A percentile compares a stretch with the other conserved stretches of the same genome.
phyloP scores from a whole-genome alignment of 2,888 invertebrate genomes.

The Torymus tubicola region DNA sequence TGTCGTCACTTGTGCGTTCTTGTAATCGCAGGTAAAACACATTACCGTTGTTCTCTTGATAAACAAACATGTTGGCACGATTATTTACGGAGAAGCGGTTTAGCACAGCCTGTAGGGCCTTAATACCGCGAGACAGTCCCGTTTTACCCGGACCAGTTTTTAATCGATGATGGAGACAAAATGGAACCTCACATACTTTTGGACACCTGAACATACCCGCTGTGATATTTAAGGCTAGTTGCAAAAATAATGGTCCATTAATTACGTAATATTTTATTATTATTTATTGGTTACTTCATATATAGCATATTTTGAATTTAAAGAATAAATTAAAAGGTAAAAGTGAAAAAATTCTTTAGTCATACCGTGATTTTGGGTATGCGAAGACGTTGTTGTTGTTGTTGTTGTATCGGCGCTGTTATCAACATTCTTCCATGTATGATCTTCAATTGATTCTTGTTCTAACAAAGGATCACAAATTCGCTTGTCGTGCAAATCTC shows the following conservation, averaged over 20 bases:
- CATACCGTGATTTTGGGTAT: constrained; percentile 6
- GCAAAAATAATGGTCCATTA: too few species aligned
- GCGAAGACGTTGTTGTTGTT: neutral
- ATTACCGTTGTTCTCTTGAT: constrained; percentile 81
- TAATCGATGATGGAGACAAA: constrained; percentile 84
- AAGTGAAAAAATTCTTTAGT: constrained; percentile 7
- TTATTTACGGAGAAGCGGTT: constrained; percentile 85
- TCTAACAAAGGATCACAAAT: constrained; percentile 83
- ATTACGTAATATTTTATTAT: too few species aligned
- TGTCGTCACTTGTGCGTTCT: constrained; percentile 73
- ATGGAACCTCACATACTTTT: constrained; percentile 84
- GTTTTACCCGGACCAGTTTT: constrained; percentile 81
- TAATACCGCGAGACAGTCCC: constrained; percentile 81
- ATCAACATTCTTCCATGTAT: constrained; percentile 68
- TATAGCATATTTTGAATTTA: too few species aligned
- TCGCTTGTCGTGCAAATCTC: constrained; percentile 82
- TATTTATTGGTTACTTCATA: too few species aligned
- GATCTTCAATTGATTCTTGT: constrained; percentile 80
- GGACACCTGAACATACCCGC: constrained; percentile 86
- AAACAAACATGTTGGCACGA: constrained; percentile 87
- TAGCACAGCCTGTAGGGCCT: constrained; percentile 82
- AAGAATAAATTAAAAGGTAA: too few species aligned
- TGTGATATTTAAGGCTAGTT: constrained; percentile 54
- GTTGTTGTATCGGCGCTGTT: constrained; percentile 58
- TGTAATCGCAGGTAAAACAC: constrained; percentile 80